These are phyloP conservation scores for Nematostella vectensis DNA, from an alignment of 92 coral and sea anemone species.

Conservation along the genomic window DNA sequence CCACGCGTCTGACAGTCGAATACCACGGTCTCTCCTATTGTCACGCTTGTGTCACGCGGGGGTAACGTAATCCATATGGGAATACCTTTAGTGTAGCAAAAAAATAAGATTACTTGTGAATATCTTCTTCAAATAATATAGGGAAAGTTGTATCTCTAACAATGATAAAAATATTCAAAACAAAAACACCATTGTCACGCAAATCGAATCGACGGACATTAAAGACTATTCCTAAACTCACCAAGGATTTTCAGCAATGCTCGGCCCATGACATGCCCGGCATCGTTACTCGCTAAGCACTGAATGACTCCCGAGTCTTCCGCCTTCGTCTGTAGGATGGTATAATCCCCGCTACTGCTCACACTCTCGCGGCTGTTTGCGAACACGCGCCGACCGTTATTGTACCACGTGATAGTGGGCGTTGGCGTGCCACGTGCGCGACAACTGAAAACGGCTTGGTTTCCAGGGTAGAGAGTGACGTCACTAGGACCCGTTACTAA, in stretches of 20 bases:
- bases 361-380: slow-evolving; percentile 24
- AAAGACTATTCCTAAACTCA: no score
- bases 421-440: slow-evolving; percentile 60
- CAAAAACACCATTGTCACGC: no score
- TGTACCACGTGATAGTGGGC: slow-evolving; percentile 72
- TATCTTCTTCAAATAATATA: no score
- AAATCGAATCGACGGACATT: no score
- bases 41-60: slow-evolving; percentile 50
- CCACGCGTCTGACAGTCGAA: slow-evolving; percentile 61
- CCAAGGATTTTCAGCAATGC: slow-evolving; percentile 43
- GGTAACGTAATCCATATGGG: slow-evolving; percentile 62
- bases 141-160: background rate
- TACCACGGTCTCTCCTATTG: slow-evolving; percentile 64
- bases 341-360: slow-evolving; percentile 45
- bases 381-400: slow-evolving; percentile 59
- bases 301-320: slow-evolving; percentile 78
- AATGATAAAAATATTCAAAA: background rate
- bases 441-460: slow-evolving; percentile 54
- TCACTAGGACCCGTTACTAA: slow-evolving; percentile 41
- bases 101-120: background rate
- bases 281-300: slow-evolving; percentile 81
- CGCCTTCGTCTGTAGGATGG: slow-evolving; percentile 29
- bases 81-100: slow-evolving; percentile 20
- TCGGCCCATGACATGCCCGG: slow-evolving; percentile 54
- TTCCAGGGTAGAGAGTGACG: slow-evolving; percentile 30